These are phyloP conservation scores for Tolmerus cingulatus DNA, from an alignment of 2,888 invertebrate genomes.

Conservation along the genomic window DNA sequence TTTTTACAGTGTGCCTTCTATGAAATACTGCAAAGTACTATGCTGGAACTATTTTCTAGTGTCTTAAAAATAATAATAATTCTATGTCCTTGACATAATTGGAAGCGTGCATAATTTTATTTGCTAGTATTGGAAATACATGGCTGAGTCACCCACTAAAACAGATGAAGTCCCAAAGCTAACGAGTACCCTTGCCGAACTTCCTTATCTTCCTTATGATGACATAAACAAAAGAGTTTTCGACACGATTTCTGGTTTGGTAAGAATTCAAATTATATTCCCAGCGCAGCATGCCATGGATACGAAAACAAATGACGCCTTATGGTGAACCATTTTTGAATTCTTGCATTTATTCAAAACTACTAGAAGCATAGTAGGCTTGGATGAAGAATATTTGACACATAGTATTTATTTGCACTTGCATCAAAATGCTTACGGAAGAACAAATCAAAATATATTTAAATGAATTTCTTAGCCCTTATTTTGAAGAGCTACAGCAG, in stretches of 20 bases:
- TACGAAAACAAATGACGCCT: slow-evolving; percentile 78
- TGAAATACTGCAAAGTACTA: slow-evolving; percentile 76
- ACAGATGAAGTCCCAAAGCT: slow-evolving; percentile 68
- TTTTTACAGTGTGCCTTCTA: slow-evolving; percentile 80
- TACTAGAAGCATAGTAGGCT: slow-evolving; percentile 63
- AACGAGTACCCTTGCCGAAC: slow-evolving; percentile 69
- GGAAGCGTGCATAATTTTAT: slow-evolving; percentile 74
- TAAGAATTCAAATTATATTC: slow-evolving; percentile 73
- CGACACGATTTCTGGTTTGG: slow-evolving; percentile 81
- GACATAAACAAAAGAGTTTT: slow-evolving; percentile 70
- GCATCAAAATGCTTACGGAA: slow-evolving; percentile 72
- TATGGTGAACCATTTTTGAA: slow-evolving; percentile 79
- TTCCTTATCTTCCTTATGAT: slow-evolving; percentile 72
- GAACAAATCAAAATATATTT: slow-evolving; percentile 74
- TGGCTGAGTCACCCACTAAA: slow-evolving; percentile 65
- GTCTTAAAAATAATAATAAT: slow-evolving; percentile 65
- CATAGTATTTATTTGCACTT: slow-evolving; percentile 77
- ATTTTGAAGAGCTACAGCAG: slow-evolving; percentile 69
- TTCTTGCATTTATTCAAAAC: slow-evolving; percentile 71
- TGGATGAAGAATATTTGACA: slow-evolving; percentile 78
- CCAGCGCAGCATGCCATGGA: slow-evolving; percentile 78
- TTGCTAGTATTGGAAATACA: slow-evolving; percentile 71
- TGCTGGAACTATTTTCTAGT: slow-evolving; percentile 74
- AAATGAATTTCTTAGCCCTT: slow-evolving; percentile 74
- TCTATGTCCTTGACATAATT: slow-evolving; percentile 67